Conservation (phyloP, 2,797 vertebrate species). For the Parotocinclus haroldoi region DNA sequence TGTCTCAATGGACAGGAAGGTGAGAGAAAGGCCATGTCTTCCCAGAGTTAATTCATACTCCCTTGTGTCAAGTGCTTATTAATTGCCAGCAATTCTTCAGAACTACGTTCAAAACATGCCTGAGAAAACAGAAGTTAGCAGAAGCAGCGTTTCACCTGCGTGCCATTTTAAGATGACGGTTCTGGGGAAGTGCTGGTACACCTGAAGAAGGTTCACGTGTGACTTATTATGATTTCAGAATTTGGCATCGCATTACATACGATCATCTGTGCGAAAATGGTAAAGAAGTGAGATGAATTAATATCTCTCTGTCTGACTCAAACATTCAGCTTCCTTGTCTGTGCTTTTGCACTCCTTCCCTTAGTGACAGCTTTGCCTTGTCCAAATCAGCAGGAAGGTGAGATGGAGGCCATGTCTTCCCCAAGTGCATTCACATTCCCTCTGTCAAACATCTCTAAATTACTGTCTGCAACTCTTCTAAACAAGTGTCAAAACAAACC, state of each 20-base stretch:
- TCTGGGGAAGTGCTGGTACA: background rate
- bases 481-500: conserved; percentile 46
- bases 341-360: background rate
- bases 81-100: conserved; percentile 28
- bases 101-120: conserved; percentile 5
- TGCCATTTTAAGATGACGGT: background rate
- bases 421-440: conserved; percentile 31
- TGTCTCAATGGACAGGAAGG: conserved; percentile 52
- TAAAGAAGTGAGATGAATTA: background rate
- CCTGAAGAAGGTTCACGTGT: background rate
- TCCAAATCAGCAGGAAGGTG: conserved; percentile 44
- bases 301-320: too few relatives aligned
- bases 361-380: conserved; percentile 36
- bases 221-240: too few relatives aligned
- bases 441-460: conserved; percentile 45
- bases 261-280: too few relatives aligned
- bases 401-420: conserved; percentile 42
- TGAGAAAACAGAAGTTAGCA: conserved; percentile 3
- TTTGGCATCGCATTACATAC: too few relatives aligned
- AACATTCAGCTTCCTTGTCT: too few relatives aligned
- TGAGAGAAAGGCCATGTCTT: conserved; percentile 46
- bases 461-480: conserved; percentile 35
- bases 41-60: conserved; percentile 35
- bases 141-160: background rate
- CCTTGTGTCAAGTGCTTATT: conserved; percentile 36